Percentiles rank a stretch among this genome's conserved stretches.
phyloP scores from a whole-genome alignment of 1,140 invertebrate species.

The Neotoxoptera formosana region DNA sequence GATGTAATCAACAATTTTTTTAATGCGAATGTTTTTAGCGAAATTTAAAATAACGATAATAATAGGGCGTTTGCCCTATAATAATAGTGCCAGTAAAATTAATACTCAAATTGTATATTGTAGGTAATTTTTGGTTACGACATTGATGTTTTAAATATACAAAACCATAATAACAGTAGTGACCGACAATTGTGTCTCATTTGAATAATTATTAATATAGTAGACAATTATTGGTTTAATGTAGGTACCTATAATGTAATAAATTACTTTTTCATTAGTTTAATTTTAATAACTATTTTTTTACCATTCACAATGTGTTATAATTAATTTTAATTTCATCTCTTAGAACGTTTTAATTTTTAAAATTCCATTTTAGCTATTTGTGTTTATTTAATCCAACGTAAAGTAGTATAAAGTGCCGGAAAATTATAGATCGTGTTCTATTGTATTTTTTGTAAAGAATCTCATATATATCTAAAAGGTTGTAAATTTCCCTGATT shows the following conservation, averaged over 20 bases:
- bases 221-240: too few relatives aligned
- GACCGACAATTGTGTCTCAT: too few relatives aligned
- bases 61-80: background rate
- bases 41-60: background rate
- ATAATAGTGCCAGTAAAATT: background rate
- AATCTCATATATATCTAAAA: background rate
- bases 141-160: too few relatives aligned
- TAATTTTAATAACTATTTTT: too few relatives aligned
- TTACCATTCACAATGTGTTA: too few relatives aligned
- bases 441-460: background rate
- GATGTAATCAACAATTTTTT: background rate
- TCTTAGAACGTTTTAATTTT: too few relatives aligned
- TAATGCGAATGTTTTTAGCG: background rate
- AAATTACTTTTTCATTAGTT: too few relatives aligned
- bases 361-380: too few relatives aligned
- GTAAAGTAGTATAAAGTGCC: background rate
- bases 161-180: too few relatives aligned
- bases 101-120: background rate
- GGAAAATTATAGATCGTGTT: background rate
- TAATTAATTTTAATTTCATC: too few relatives aligned
- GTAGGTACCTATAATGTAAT: too few relatives aligned
- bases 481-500: background rate
- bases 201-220: too few relatives aligned
- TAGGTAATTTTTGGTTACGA: background rate
- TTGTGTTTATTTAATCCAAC: background rate